A percentile compares a stretch with the other conserved stretches of the same genome.
Evolutionary conservation across 2,888 invertebrate species (phyloP).

Genomic region (Morpho deidamia): DNA sequence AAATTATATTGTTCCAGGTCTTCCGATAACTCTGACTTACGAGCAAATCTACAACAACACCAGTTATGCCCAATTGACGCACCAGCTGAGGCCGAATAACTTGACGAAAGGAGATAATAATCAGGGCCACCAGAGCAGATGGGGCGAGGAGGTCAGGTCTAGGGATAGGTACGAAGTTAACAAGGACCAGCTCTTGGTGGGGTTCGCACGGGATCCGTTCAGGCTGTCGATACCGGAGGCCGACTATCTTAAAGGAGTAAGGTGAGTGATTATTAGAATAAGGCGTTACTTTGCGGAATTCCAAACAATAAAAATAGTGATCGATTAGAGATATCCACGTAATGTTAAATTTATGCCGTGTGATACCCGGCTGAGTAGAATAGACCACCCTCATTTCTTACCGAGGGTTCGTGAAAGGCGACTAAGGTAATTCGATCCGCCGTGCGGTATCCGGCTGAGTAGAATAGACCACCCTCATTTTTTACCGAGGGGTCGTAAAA

Average conservation of each 20-base stretch:
- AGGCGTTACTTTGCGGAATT: too few species aligned
- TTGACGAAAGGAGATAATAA: slow-evolving; percentile 1
- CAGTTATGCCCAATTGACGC: slow-evolving; percentile 51
- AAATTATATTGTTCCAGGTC: slow-evolving; percentile 39
- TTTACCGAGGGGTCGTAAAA: too few species aligned
- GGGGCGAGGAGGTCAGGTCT: slow-evolving; percentile 35
- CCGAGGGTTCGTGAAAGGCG: too few species aligned
- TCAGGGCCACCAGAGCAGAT: slow-evolving; percentile 27
- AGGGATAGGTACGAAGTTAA: slow-evolving; percentile 23
- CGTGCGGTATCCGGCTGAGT: too few species aligned
- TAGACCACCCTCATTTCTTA: too few species aligned
- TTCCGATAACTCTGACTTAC: slow-evolving; percentile 46
- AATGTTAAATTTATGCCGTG: too few species aligned
- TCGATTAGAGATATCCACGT: too few species aligned
- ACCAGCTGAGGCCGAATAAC: slow-evolving; percentile 38
- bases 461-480: too few species aligned
- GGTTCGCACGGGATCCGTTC: slow-evolving; percentile 62
- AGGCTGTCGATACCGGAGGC: slow-evolving; percentile 59
- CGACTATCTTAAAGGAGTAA: slow-evolving; percentile 57
- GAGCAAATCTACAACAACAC: slow-evolving; percentile 60
- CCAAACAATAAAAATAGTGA: too few species aligned
- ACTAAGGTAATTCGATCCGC: too few species aligned
- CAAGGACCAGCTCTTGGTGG: slow-evolving; percentile 46
- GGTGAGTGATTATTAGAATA: slow-evolving; percentile 35
- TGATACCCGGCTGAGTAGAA: too few species aligned